These are phyloP conservation scores for Hippoglossus stenolepis DNA, from an alignment of 2,113 vertebrate genomes.

Conservation along the genomic window DNA sequence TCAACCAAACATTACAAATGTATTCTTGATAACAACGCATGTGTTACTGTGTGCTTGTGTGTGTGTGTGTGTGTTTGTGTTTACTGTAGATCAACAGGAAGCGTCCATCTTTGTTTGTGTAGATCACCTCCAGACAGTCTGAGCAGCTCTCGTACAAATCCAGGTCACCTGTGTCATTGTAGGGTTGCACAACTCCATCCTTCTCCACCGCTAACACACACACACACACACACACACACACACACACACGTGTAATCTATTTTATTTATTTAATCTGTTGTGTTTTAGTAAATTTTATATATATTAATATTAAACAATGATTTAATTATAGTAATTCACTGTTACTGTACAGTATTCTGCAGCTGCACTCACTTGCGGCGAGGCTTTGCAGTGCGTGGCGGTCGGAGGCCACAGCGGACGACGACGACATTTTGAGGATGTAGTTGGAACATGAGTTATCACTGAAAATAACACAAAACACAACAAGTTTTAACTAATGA, in stretches of 20 bases:
- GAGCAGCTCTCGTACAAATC: constrained; percentile 1
- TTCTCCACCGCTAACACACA: background rate
- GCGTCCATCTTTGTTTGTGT: fast-evolving
- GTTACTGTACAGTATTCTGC: too few species aligned
- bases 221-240: background rate
- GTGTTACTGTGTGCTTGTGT: constrained; percentile 1
- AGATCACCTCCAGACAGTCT: background rate
- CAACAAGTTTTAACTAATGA: background rate
- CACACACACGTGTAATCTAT: background rate
- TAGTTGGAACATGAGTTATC: background rate
- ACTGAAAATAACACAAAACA: constrained; percentile 5
- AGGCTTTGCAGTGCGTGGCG: fast-evolving
- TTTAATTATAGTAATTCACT: too few species aligned
- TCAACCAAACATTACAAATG: too few species aligned
- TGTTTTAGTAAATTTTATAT: too few species aligned
- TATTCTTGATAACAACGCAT: constrained; percentile 8
- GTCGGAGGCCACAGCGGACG: background rate
- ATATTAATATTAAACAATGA: too few species aligned
- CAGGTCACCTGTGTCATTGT: background rate
- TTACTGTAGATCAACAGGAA: constrained; percentile 30
- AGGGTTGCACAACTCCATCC: fast-evolving
- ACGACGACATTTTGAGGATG: background rate
- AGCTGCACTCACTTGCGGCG: background rate
- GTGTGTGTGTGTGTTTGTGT: background rate
- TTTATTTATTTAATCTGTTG: too few species aligned